Conservation (phyloP, 2,888 invertebrate genomes). For the Bibio marci region DNA sequence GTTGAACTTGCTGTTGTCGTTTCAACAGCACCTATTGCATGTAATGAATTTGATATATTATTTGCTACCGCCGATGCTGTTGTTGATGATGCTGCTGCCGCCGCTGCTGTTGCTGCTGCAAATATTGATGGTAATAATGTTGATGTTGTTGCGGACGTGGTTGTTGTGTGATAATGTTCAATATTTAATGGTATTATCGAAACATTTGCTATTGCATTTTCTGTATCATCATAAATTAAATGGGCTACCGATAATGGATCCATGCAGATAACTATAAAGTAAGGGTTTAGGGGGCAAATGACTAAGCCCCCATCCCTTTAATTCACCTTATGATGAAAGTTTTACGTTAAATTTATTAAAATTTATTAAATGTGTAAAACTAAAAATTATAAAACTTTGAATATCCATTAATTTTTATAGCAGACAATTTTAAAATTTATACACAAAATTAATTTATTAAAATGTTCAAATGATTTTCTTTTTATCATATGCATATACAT, state of each 20-base stretch:
- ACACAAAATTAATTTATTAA: too few relatives aligned
- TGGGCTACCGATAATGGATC: constrained; percentile 8
- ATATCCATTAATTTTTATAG: too few relatives aligned
- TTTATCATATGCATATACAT: too few relatives aligned
- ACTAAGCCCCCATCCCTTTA: constrained; percentile 11
- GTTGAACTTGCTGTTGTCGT: too few relatives aligned
- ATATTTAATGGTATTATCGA: neutral
- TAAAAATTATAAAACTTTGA: too few relatives aligned
- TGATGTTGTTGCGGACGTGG: constrained; percentile 4
- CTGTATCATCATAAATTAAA: constrained; percentile 6
- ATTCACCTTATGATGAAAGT: constrained; percentile 1
- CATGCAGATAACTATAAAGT: constrained; percentile 10
- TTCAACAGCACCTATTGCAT: too few relatives aligned
- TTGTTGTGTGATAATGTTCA: constrained; percentile 4
- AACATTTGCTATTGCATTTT: constrained; percentile 7
- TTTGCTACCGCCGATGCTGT: constrained; percentile 3
- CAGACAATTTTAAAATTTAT: too few relatives aligned
- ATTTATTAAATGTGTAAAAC: too few relatives aligned
- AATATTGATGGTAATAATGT: neutral
- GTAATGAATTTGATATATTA: too few relatives aligned
- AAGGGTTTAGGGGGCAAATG: constrained; percentile 5
- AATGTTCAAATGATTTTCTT: too few relatives aligned
- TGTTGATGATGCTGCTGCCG: neutral
- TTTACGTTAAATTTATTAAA: neutral
- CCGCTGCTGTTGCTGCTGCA: constrained; percentile 5